Evolutionary conservation across 2,113 vertebrate species (phyloP), one percentile per base, ranked within the genome.

Genomic region (Connochaetes taurinus): DNA sequence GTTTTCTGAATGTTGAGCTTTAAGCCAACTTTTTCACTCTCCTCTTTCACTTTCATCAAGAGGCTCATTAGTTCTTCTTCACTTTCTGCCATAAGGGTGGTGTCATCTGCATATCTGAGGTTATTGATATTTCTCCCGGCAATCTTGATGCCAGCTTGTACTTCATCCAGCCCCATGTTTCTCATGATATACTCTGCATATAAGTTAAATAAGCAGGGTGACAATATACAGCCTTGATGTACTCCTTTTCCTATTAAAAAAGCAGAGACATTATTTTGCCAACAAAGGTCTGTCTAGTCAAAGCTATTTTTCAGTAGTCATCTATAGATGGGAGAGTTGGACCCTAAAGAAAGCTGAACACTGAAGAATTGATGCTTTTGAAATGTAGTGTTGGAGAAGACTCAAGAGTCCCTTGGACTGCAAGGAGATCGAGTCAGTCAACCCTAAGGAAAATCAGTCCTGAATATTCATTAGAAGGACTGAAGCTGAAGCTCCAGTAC

Each of bases 61-160:
- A 17, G 62, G 3, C 31, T n/a, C 1, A 0, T 64, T n/a, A 62
- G 7, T 9, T 64, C 62, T 0, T 58, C 57, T 17, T 64, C 62
- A 64, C 62, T 64, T 64, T n/a, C 62, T 64, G 33, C 15, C 33
- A 9, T 64, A n/a, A 64, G 16, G 62, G 33, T 64, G 62, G 62
- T 64, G 15, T 17, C 62, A 64, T n/a, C 16, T 64, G 62, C 15
- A n/a, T 64, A 64, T 64, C 31, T 64, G 31, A n/a, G 16, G 15
- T 64, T 64, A 17, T 64, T 64, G 62, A 17, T 64, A 64, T 64
- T 64, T 19, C 33, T 64, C 62, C 62, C 0, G 4, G 33, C 1
- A 64, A 1, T 64, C 7, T 64, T 64, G 62, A 64, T n/a, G n/a
- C 15, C 7, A 64, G 16, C 16, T n/a, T 64, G 33, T 17, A 16